A percentile compares a stretch with the other conserved stretches of the same genome.
These are phyloP conservation scores for Sebastolobus altivelis DNA, from an alignment of 2,797 vertebrate species.

Conservation along the genomic window DNA sequence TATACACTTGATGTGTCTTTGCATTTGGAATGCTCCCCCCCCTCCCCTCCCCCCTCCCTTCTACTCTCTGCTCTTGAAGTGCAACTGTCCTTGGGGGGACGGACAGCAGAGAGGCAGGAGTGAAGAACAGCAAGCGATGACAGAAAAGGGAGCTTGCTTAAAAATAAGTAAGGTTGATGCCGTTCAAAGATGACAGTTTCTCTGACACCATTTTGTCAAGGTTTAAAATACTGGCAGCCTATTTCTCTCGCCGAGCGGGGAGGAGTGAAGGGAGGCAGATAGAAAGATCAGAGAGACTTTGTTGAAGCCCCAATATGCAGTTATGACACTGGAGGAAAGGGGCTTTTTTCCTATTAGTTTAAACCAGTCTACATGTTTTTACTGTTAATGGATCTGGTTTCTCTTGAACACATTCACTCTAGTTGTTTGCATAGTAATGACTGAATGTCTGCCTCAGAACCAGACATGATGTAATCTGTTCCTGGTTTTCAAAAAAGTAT, in stretches of 20 bases:
- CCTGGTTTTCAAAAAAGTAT: background rate
- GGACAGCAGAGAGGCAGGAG: constrained; percentile 6
- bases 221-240: constrained; percentile 33
- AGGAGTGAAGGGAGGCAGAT: constrained; percentile 6
- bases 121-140: constrained; percentile 3
- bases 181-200: constrained; percentile 47
- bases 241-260: constrained; percentile 7
- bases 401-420: constrained; percentile 6
- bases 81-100: constrained; percentile 21
- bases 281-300: constrained; percentile 33
- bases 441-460: background rate
- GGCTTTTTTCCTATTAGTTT: constrained; percentile 13
- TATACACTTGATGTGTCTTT: too few relatives aligned
- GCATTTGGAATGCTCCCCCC: background rate
- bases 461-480: background rate
- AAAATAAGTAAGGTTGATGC: constrained; percentile 39
- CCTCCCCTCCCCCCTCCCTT: background rate
- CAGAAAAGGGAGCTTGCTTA: background rate
- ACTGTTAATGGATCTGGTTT: constrained; percentile 1
- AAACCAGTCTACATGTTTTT: constrained; percentile 3
- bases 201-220: constrained; percentile 35
- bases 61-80: background rate
- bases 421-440: background rate
- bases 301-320: constrained; percentile 16
- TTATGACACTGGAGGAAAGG: constrained; percentile 14